Evolutionary conservation across 2,797 vertebrate genomes (phyloP).

Genomic region (Propithecus perrieri): DNA sequence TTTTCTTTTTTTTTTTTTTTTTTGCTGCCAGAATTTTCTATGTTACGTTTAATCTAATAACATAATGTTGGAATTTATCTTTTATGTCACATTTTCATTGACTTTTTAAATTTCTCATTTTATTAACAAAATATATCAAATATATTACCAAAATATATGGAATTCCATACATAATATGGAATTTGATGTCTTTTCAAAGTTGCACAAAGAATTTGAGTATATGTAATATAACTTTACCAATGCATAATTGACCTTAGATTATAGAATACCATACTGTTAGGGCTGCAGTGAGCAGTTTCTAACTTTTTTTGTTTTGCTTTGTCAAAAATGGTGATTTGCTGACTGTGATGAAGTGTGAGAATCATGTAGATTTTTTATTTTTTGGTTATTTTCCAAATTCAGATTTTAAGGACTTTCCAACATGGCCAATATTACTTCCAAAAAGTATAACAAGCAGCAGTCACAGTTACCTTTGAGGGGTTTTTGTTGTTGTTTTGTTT

Average conservation of each 20-base stretch:
- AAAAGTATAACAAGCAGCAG: constrained; percentile 11
- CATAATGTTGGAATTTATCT: not conserved
- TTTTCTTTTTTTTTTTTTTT: not conserved
- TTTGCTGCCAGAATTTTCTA: not conserved
- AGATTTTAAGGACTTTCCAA: constrained; percentile 34
- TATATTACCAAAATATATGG: constrained; percentile 22
- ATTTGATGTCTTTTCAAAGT: constrained; percentile 43
- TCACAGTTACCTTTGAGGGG: not conserved
- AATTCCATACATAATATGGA: not conserved
- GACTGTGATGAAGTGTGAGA: not conserved
- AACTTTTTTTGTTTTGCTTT: constrained; percentile 42
- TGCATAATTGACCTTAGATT: not conserved
- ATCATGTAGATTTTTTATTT: constrained; percentile 41
- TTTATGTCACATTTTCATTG: constrained; percentile 34
- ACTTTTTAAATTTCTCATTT: constrained; percentile 20
- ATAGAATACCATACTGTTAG: constrained; percentile 25
- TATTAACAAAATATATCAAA: constrained; percentile 31
- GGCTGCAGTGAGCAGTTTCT: constrained; percentile 14
- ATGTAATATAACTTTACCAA: constrained; percentile 38
- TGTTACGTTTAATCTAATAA: constrained; percentile 27
- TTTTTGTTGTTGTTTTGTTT: not conserved
- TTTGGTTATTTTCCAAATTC: constrained; percentile 39
- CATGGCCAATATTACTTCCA: constrained; percentile 34
- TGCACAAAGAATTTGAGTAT: not conserved
- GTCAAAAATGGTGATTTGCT: constrained; percentile 52